Evolutionary conservation across 2,113 vertebrate species (phyloP).

Genomic region (Galeopterus variegatus): DNA sequence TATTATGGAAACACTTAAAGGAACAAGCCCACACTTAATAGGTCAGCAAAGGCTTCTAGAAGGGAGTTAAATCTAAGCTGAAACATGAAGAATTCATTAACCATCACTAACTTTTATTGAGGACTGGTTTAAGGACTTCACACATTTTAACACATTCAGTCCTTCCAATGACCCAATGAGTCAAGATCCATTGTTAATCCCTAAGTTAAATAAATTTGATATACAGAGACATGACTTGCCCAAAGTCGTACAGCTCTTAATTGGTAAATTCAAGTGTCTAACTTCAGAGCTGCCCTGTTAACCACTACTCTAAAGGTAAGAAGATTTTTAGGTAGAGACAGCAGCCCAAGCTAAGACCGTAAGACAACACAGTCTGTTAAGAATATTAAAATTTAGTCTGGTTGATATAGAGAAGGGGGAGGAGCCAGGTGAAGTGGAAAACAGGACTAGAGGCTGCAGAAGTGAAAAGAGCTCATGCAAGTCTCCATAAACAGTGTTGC

Average conservation of each 20-base stretch:
- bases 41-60: neutral
- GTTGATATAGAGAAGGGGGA: neutral
- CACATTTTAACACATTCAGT: neutral
- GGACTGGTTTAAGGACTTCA: neutral
- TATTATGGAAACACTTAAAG: constrained; percentile 45
- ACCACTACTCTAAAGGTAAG: neutral
- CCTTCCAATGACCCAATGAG: neutral
- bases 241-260: neutral
- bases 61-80: neutral
- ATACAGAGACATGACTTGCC: neutral
- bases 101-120: neutral
- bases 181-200: neutral
- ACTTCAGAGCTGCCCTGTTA: constrained; percentile 10
- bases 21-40: neutral
- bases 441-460: neutral
- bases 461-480: neutral
- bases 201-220: neutral
- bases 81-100: constrained; percentile 6
- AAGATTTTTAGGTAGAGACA: neutral
- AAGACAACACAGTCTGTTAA: neutral
- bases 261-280: constrained; percentile 31
- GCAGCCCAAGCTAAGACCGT: neutral
- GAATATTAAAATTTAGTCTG: constrained; percentile 29
- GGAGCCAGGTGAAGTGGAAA: neutral
- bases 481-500: neutral